Evolutionary conservation across 2,797 vertebrate genomes (phyloP).

Genomic region (Pipistrellus pygmaeus): DNA sequence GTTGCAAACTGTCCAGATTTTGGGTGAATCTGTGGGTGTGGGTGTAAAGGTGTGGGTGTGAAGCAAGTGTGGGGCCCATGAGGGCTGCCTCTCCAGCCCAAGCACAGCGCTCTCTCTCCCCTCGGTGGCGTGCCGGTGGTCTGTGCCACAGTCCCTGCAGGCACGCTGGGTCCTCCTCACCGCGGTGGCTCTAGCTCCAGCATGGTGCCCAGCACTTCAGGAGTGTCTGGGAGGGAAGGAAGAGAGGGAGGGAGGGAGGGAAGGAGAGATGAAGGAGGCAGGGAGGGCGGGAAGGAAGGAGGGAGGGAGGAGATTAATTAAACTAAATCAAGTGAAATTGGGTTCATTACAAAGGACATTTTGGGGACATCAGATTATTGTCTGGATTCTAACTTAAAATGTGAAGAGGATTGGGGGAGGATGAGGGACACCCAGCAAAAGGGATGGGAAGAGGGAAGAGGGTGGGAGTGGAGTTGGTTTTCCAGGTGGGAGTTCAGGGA

Average conservation of each 20-base stretch:
- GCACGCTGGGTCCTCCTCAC: background rate
- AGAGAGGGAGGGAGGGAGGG: background rate
- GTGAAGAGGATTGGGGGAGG: background rate
- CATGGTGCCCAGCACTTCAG: background rate
- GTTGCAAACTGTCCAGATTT: background rate
- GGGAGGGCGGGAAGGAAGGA: background rate
- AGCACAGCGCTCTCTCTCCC: background rate
- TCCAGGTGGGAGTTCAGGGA: background rate
- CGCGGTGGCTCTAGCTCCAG: background rate
- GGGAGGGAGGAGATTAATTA: background rate
- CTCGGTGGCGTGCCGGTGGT: no score
- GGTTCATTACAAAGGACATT: background rate
- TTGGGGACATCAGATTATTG: background rate
- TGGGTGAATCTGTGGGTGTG: no score
- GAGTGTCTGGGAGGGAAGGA: background rate
- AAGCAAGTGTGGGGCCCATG: background rate
- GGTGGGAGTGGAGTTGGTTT: background rate
- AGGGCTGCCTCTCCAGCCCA: background rate
- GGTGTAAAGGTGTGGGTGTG: no score
- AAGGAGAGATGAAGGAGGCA: background rate
- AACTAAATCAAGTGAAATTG: background rate
- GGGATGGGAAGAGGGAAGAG: background rate
- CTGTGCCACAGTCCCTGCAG: background rate
- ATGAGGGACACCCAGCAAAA: background rate
- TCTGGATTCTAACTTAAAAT: background rate